A percentile compares a stretch with the other conserved stretches of the same genome.
Conservation (phyloP, 2,113 vertebrate genomes). For the Colossoma macropomum region DNA sequence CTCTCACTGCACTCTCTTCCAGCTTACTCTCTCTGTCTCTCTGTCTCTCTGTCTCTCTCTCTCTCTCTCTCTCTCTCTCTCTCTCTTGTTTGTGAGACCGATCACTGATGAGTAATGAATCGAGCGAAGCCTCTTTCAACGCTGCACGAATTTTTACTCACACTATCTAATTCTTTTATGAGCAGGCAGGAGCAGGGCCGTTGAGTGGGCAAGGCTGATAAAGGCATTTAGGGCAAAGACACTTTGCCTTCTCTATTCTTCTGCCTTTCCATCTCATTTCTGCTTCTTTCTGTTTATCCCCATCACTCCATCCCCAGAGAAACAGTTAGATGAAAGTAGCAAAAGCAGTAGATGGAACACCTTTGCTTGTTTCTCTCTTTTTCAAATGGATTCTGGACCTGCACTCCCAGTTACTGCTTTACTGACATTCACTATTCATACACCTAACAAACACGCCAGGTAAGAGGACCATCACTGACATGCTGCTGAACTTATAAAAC, state of each 20-base stretch:
- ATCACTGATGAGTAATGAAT: slow-evolving; percentile 63
- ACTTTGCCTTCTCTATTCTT: neutral
- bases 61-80: slow-evolving; percentile 13
- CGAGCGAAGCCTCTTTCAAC: slow-evolving; percentile 49
- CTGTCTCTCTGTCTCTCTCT: neutral
- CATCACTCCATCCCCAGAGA: neutral
- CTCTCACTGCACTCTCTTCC: neutral
- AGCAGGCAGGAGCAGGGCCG: slow-evolving; percentile 50
- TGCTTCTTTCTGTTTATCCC: neutral
- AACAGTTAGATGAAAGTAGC: neutral
- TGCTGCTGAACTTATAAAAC: neutral
- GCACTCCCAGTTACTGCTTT: neutral
- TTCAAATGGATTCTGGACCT: neutral
- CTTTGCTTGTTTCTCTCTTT: neutral
- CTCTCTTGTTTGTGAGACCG: slow-evolving; percentile 55
- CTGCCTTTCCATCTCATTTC: neutral
- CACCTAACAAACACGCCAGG: neutral
- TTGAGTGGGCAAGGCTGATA: slow-evolving; percentile 37
- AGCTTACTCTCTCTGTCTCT: neutral
- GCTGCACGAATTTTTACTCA: slow-evolving; percentile 45
- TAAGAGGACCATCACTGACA: neutral
- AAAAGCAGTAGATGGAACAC: neutral
- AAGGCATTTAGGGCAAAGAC: slow-evolving; percentile 25
- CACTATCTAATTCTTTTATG: slow-evolving; percentile 48
- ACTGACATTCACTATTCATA: neutral